Evolutionary conservation across 1,140 invertebrate species (phyloP).

Genomic region (Zaprionus taronus): DNA sequence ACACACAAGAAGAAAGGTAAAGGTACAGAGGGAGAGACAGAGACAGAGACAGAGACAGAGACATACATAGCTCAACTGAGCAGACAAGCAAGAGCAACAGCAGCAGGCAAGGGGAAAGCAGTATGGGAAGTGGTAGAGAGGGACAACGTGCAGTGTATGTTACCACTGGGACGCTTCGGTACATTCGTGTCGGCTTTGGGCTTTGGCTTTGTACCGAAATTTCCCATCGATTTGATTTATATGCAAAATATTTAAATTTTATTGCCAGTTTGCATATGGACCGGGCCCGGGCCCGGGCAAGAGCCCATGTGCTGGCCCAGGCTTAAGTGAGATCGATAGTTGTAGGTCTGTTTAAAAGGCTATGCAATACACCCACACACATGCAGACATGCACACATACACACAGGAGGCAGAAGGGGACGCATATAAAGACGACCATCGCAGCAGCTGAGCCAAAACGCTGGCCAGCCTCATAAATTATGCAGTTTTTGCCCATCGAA

Average conservation of each 20-base stretch:
- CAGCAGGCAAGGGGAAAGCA: too few relatives aligned
- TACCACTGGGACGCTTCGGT: conserved; percentile 12
- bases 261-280: conserved; percentile 79
- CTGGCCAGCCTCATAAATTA: conserved; percentile 60
- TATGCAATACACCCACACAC: conserved; percentile 27
- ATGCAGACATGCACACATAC: background rate
- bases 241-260: conserved; percentile 83
- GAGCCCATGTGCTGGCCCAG: conserved; percentile 35
- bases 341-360: conserved; percentile 56
- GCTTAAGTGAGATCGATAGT: conserved; percentile 79
- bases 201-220: conserved; percentile 66
- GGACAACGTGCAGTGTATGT: background rate
- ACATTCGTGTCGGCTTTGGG: conserved; percentile 22
- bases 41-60: conserved; percentile 13
- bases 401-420: background rate
- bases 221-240: conserved; percentile 81
- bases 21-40: conserved; percentile 4
- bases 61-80: conserved; percentile 15
- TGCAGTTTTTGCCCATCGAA: conserved; percentile 57
- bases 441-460: conserved; percentile 46
- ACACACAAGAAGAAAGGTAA: conserved; percentile 8
- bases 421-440: conserved; percentile 28
- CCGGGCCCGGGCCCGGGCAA: conserved; percentile 10
- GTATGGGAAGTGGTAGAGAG: too few relatives aligned
- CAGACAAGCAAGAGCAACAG: too few relatives aligned